Percentiles rank a stretch among this genome's conserved stretches.
Conservation (phyloP, 2,113 vertebrate genomes). For the Lophotis ruficrista region DNA sequence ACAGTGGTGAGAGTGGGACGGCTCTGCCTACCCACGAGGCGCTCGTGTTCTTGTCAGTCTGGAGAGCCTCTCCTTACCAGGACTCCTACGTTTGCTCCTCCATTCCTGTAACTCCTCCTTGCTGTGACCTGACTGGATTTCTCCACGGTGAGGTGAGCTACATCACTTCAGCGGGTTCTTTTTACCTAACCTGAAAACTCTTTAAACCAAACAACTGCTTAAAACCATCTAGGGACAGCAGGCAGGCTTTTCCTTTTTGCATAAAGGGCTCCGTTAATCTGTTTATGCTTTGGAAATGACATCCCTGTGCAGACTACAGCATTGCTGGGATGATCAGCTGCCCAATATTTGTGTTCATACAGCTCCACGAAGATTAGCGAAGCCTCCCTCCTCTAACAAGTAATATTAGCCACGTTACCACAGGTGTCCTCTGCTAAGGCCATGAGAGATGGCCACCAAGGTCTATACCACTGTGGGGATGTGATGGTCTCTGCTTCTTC, state of each 20-base stretch:
- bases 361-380: background rate
- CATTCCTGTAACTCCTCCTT: background rate
- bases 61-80: background rate
- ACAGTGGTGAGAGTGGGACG: background rate
- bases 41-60: background rate
- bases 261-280: background rate
- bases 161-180: background rate
- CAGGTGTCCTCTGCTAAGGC: background rate
- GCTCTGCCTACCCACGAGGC: background rate
- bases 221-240: background rate
- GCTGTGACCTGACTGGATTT: background rate
- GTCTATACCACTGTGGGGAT: background rate
- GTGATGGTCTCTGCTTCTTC: background rate
- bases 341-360: background rate
- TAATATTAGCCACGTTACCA: background rate
- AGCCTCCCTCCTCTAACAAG: background rate
- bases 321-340: background rate
- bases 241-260: background rate
- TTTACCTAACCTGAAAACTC: background rate
- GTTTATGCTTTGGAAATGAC: background rate
- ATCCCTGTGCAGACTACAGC: background rate
- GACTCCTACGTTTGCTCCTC: background rate
- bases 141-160: background rate
- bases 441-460: background rate
- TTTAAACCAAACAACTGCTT: background rate